Conservation (phyloP, 2,888 invertebrate genomes). For the Acrobasis consociella region DNA sequence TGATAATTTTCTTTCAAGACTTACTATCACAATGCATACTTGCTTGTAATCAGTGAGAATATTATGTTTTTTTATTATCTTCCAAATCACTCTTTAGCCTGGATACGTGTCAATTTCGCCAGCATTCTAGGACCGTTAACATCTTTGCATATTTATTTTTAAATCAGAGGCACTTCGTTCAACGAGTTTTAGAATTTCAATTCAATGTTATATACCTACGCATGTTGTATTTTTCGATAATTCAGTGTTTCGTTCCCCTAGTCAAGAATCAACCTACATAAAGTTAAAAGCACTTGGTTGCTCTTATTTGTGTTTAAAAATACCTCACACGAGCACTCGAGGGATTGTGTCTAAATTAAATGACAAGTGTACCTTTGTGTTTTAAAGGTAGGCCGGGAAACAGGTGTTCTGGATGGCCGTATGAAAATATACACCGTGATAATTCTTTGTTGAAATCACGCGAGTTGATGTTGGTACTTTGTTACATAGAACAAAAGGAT, state of each 20-base stretch:
- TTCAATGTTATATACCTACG: too few relatives aligned
- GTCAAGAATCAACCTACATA: conserved; percentile 1
- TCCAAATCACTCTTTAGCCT: too few relatives aligned
- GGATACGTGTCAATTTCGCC: too few relatives aligned
- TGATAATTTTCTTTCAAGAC: too few relatives aligned
- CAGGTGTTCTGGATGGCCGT: conserved; percentile 54
- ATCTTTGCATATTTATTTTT: too few relatives aligned
- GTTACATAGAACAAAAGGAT: too few relatives aligned
- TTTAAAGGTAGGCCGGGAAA: conserved; percentile 47
- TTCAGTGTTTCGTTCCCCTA: not conserved
- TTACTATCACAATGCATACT: too few relatives aligned
- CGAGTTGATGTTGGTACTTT: not conserved
- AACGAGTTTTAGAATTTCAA: too few relatives aligned
- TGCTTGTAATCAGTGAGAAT: too few relatives aligned
- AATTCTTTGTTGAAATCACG: conserved; percentile 42
- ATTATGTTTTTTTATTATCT: too few relatives aligned
- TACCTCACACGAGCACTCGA: conserved; percentile 40
- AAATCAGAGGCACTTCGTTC: too few relatives aligned
- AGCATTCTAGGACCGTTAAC: too few relatives aligned
- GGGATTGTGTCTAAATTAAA: conserved; percentile 49
- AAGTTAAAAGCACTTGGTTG: conserved; percentile 9
- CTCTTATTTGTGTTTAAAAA: conserved; percentile 34
- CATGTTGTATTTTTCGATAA: not conserved
- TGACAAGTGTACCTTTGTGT: conserved; percentile 47
- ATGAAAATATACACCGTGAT: conserved; percentile 46